phyloP scores from a whole-genome alignment of 1,140 invertebrate species.

The Kradibia gibbosae region DNA sequence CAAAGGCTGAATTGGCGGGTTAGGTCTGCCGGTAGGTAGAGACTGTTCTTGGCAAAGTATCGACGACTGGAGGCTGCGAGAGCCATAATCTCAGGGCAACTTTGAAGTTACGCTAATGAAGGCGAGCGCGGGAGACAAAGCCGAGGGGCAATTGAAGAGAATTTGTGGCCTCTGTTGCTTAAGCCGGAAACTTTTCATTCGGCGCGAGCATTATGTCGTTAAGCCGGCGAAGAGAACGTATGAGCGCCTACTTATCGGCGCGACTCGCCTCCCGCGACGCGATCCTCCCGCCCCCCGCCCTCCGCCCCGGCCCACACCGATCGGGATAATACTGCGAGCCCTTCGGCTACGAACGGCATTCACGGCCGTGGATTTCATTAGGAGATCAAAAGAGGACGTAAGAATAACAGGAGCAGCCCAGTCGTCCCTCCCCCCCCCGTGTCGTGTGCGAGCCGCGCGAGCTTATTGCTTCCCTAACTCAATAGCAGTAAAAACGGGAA shows the following conservation, averaged over 20 bases:
- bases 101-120: not conserved
- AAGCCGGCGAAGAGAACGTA: not conserved
- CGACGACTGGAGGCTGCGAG: no score
- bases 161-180: not conserved
- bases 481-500: slow-evolving; percentile 43
- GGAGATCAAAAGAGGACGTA: slow-evolving; percentile 26
- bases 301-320: no score
- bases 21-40: no score
- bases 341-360: not conserved
- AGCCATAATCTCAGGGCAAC: not conserved
- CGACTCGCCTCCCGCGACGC: no score
- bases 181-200: slow-evolving; percentile 10
- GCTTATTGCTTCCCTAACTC: slow-evolving; percentile 34
- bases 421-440: not conserved
- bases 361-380: slow-evolving; percentile 40
- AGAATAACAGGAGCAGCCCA: slow-evolving; percentile 36
- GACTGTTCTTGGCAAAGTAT: no score
- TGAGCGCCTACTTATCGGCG: not conserved
- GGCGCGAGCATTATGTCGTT: not conserved
- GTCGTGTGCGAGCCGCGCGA: not conserved
- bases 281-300: no score
- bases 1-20: no score
- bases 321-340: no score
- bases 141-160: not conserved
- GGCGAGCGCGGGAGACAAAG: not conserved